Evolutionary conservation across 2,888 invertebrate genomes (phyloP).

Genomic region (Cabera pusaria): DNA sequence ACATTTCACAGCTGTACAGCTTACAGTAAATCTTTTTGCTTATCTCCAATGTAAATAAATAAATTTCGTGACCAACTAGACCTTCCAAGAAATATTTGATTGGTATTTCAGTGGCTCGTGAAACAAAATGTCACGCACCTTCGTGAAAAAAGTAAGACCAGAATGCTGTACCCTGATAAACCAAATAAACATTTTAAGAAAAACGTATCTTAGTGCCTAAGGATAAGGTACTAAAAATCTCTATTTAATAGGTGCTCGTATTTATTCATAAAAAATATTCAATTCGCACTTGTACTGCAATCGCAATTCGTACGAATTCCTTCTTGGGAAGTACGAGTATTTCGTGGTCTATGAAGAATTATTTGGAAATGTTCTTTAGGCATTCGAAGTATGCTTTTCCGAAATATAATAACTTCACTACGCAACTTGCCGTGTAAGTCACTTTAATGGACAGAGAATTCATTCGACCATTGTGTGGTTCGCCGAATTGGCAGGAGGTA

Average conservation of each 20-base stretch:
- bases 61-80: too few species aligned
- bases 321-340: conserved; percentile 10
- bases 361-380: conserved; percentile 26
- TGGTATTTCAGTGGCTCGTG: background rate
- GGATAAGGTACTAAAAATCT: too few species aligned
- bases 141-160: conserved; percentile 7
- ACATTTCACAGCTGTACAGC: too few species aligned
- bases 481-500: conserved; percentile 38
- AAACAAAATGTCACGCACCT: background rate
- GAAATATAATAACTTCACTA: conserved; percentile 72
- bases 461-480: conserved; percentile 51
- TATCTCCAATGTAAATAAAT: too few species aligned
- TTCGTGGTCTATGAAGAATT: conserved; percentile 11
- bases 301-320: conserved; percentile 11
- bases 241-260: conserved; percentile 5
- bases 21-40: too few species aligned
- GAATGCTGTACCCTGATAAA: background rate
- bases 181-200: background rate
- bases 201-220: too few species aligned
- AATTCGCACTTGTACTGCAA: conserved; percentile 15
- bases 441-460: conserved; percentile 60
- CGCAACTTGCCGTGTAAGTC: conserved; percentile 42
- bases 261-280: conserved; percentile 16
- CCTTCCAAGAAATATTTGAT: conserved; percentile 1
- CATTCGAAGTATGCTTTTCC: conserved; percentile 8